Conservation (phyloP, 2,797 vertebrate genomes). For the Paramormyrops hopkinsi region DNA sequence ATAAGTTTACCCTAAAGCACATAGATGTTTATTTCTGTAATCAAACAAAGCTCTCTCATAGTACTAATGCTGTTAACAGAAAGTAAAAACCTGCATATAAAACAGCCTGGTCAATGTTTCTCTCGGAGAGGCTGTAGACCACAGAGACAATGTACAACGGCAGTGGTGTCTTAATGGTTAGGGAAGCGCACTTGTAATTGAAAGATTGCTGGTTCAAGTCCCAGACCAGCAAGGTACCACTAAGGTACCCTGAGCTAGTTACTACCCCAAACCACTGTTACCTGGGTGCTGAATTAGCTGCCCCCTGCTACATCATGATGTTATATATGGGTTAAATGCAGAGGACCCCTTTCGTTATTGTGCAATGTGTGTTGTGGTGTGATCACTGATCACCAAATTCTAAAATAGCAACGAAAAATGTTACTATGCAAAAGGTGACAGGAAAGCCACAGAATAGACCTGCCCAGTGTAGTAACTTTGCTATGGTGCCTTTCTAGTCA, state of each 20-base stretch:
- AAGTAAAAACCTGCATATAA: not conserved
- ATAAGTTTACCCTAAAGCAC: not conserved
- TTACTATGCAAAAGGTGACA: not conserved
- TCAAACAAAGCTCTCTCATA: not conserved
- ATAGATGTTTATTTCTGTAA: not conserved
- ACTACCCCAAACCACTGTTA: no score
- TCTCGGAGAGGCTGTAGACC: not conserved
- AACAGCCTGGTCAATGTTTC: not conserved
- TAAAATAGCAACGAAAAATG: not conserved
- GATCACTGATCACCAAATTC: no score
- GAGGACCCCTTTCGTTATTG: no score
- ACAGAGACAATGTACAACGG: not conserved
- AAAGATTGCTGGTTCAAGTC: no score
- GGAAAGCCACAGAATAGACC: not conserved
- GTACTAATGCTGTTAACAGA: not conserved
- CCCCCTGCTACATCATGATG: no score
- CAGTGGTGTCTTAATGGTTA: no score
- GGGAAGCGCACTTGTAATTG: no score
- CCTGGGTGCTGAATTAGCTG: no score
- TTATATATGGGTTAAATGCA: no score
- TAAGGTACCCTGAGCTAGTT: no score
- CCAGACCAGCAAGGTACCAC: no score
- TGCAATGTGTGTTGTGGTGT: no score
- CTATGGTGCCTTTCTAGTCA: not conserved
- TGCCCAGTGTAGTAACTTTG: not conserved